Percentiles rank a stretch among this genome's conserved stretches.
Conservation (phyloP, 2,888 invertebrate species). For the Limnephilus lunatus region DNA sequence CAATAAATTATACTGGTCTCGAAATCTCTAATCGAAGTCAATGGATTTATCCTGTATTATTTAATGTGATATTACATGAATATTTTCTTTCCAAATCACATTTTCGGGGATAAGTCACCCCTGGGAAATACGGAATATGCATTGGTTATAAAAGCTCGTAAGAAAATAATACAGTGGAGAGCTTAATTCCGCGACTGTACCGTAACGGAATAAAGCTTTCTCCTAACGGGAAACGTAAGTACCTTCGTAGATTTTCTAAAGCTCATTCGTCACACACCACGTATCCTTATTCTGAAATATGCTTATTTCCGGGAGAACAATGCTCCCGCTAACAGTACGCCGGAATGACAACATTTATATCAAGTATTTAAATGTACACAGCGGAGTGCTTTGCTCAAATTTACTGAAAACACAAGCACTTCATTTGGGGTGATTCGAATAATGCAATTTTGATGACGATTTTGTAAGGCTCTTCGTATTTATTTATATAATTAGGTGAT, state of each 20-base stretch:
- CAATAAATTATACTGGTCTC: not conserved
- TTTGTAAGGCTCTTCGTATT: not conserved
- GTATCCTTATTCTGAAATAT: slow-evolving; percentile 25
- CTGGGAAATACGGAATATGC: slow-evolving; percentile 49
- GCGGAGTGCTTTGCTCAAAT: not conserved
- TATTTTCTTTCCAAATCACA: slow-evolving; percentile 41
- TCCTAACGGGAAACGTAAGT: slow-evolving; percentile 13
- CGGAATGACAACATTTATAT: not conserved
- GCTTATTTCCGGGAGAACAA: not conserved
- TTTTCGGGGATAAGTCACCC: slow-evolving; percentile 39
- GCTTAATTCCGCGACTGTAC: slow-evolving; percentile 41
- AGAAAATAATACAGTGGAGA: slow-evolving; percentile 32
- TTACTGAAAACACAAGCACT: not conserved
- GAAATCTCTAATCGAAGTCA: not conserved
- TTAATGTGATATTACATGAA: not conserved
- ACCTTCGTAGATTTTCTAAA: slow-evolving; percentile 16
- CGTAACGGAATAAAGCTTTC: slow-evolving; percentile 19
- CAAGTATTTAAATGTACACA: not conserved
- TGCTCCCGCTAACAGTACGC: not conserved
- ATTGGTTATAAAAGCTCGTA: slow-evolving; percentile 35
- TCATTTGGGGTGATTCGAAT: not conserved
- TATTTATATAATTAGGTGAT: not conserved
- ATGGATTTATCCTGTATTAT: not conserved
- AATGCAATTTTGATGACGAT: not conserved
- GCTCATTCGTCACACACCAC: slow-evolving; percentile 13